These are phyloP conservation scores for Deilephila porcellus DNA, from an alignment of 2,888 invertebrate genomes.

Conservation along the genomic window DNA sequence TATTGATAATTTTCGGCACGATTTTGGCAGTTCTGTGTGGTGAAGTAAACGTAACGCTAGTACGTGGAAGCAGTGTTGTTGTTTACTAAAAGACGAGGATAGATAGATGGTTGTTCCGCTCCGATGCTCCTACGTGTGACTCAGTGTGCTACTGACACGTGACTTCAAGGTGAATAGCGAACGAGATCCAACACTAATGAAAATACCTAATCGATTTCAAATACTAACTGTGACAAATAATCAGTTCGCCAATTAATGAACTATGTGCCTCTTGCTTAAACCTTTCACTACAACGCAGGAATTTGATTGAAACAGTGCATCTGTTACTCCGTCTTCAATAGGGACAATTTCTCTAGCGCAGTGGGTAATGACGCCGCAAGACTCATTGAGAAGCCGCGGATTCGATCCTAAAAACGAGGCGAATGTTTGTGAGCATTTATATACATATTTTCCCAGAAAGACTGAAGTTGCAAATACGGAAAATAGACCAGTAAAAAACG, in stretches of 20 bases:
- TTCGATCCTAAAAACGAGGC: too few relatives aligned
- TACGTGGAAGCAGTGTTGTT: conserved; percentile 49
- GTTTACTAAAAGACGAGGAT: conserved; percentile 49
- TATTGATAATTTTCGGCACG: not conserved
- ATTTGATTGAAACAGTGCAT: not conserved
- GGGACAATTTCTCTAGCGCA: not conserved
- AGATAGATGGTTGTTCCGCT: conserved; percentile 34
- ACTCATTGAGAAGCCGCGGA: too few relatives aligned
- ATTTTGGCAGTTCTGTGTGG: not conserved
- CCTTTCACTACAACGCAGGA: not conserved
- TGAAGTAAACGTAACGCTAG: conserved; percentile 35
- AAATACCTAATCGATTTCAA: conserved; percentile 41
- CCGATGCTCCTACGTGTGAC: conserved; percentile 53
- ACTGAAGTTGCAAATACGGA: too few relatives aligned
- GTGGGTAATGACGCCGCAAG: not conserved
- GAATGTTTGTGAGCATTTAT: too few relatives aligned
- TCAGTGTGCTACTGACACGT: conserved; percentile 62
- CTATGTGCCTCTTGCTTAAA: not conserved
- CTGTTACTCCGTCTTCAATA: not conserved
- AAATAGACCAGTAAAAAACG: too few relatives aligned
- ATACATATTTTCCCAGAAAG: too few relatives aligned
- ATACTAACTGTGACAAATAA: conserved; percentile 22
- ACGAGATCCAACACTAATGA: conserved; percentile 39
- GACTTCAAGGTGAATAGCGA: conserved; percentile 71
- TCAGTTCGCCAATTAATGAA: conserved; percentile 6